Base-by-base conservation (phyloP, 2,888 invertebrate species). In the Clostera curtula region DNA sequence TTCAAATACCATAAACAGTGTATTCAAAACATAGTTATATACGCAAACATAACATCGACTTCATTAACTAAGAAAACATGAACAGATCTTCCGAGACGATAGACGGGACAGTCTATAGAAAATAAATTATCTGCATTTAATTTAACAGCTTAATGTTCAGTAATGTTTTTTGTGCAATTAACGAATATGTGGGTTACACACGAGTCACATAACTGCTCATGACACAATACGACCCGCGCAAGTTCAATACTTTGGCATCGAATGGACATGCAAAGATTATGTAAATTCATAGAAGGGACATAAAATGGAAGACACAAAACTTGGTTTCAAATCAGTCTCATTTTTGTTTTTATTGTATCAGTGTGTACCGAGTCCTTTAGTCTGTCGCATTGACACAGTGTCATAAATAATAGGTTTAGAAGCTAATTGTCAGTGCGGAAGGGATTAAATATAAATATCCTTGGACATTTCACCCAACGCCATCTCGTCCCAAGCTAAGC, bases 161-260 rank as follows among this genome's bases (percentile, higher is more conserved):
- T 63, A 54, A 50, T 51, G 33, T 45, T 43, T 51, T 71, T 66
- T 66, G 57, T 57, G 43, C 57, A 57, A 69, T 68, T 61, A 62
- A 44, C 46, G 35, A 46, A 26, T 40, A 74, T 58, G 62, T 76
- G 43, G 73, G 79, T 76, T 74, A 72, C n/a, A n/a, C 49, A 67
- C 50, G 51, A 59, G 56, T 66, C 69, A 51, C 67, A 70, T 75
- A 72, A 77, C 74, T 69, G 72, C 68, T 66, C 66, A 61, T 71
- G 71, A 73, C 70, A 74, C 67, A 67, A 71, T 57, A 61, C 59
- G 50, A 43, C 54, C 47, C 29, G 46, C 40, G 44, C 59, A 67
- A 66, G 67, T 69, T 69, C 62, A 67, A 57, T 59, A 63, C 58
- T 57, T 65, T 53, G 55, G 48, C 49, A 52, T 43, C 51, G 47